Conservation (phyloP, 2,113 vertebrate genomes). For the Ailurus styani region DNA sequence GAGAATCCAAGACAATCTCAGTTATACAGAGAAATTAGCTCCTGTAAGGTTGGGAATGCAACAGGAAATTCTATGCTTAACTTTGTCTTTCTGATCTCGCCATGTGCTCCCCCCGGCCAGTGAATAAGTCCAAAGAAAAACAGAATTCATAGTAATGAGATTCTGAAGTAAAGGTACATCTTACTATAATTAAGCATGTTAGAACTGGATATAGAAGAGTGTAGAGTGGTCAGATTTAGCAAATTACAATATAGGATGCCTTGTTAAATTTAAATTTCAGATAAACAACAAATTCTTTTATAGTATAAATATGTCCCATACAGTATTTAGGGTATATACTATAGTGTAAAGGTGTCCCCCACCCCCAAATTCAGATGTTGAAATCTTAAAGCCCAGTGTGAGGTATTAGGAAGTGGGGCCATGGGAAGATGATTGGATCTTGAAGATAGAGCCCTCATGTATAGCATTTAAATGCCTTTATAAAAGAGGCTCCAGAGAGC, state of each 20-base stretch:
- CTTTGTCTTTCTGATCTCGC: background rate
- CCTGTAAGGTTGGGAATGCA: background rate
- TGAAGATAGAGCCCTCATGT: background rate
- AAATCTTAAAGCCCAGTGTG: background rate
- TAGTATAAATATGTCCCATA: background rate
- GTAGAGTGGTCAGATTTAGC: background rate
- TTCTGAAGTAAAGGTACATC: background rate
- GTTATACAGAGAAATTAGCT: background rate
- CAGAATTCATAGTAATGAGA: background rate
- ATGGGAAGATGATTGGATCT: background rate
- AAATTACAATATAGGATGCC: background rate
- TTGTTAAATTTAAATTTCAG: background rate
- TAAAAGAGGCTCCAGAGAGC: background rate
- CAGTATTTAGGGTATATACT: background rate
- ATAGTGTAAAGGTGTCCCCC: background rate
- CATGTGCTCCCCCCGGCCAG: rapidly evolving
- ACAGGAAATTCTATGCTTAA: background rate
- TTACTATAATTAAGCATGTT: background rate
- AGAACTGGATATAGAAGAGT: background rate
- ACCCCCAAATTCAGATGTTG: background rate
- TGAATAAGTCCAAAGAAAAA: background rate
- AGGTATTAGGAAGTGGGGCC: background rate
- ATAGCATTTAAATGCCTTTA: background rate
- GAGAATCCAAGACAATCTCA: background rate
- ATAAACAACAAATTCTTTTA: background rate